These are phyloP conservation scores for Hoplostethus atlanticus DNA, from an alignment of 2,797 vertebrate genomes.

Conservation along the genomic window DNA sequence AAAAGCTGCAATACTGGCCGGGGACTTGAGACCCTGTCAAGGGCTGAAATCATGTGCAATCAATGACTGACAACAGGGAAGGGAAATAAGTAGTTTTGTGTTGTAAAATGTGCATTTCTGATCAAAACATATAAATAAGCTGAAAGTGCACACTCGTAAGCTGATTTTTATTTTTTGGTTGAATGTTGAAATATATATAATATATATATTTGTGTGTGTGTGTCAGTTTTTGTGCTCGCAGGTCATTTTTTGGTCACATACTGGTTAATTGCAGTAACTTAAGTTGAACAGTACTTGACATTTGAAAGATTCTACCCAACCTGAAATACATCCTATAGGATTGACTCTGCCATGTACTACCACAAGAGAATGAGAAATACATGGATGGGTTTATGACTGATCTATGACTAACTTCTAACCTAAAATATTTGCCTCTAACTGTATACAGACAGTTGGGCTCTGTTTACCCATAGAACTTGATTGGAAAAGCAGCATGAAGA, in stretches of 20 bases:
- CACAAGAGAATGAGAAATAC: not conserved
- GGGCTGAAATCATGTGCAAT: too few relatives aligned
- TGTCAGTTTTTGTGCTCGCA: not conserved
- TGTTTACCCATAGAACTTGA: too few relatives aligned
- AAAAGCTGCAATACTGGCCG: not conserved
- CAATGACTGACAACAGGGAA: too few relatives aligned
- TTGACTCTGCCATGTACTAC: not conserved
- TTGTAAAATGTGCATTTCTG: not conserved
- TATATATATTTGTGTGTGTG: not conserved
- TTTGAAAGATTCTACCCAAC: not conserved
- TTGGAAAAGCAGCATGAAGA: not conserved
- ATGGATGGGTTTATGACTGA: not conserved
- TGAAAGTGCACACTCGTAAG: not conserved
- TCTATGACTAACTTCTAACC: too few relatives aligned
- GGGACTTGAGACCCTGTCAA: not conserved
- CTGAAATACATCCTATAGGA: not conserved
- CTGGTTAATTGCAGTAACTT: not conserved
- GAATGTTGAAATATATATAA: too few relatives aligned
- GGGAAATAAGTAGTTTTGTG: too few relatives aligned
- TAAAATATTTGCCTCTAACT: not conserved
- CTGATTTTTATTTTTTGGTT: not conserved
- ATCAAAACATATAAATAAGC: slow-evolving; percentile 18
- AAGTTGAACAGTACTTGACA: not conserved
- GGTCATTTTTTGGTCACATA: not conserved
- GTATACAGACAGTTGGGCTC: not conserved